Percentiles rank a stretch among this genome's conserved stretches.
These are phyloP conservation scores for Protomyctophum bolini DNA, from an alignment of 2,113 vertebrate genomes.

Conservation along the genomic window DNA sequence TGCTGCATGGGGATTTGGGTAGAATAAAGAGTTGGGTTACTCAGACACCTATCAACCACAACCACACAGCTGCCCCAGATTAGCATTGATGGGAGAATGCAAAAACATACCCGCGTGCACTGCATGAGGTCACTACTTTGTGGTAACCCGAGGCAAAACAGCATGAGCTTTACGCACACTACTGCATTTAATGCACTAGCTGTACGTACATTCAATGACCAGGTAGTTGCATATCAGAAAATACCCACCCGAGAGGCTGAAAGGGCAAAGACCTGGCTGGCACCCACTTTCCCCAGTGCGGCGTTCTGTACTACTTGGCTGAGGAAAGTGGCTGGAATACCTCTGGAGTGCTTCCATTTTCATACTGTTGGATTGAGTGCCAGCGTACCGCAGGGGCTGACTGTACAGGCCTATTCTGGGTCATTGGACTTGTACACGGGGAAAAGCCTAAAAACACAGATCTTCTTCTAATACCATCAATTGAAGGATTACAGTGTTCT, in stretches of 20 bases:
- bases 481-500: conserved; percentile 42
- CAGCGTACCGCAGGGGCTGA: conserved; percentile 32
- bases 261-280: conserved; percentile 45
- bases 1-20: conserved; percentile 4
- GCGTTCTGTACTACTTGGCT: conserved; percentile 53
- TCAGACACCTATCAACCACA: not conserved
- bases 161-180: conserved; percentile 21
- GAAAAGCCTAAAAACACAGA: conserved; percentile 28
- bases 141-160: conserved; percentile 1
- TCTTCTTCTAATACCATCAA: conserved; percentile 37
- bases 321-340: conserved; percentile 39
- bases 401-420: conserved; percentile 43
- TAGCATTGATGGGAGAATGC: conserved; percentile 8
- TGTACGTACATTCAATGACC: conserved; percentile 34
- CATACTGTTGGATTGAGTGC: conserved; percentile 27
- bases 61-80: conserved; percentile 8
- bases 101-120: too few relatives aligned
- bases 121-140: too few relatives aligned
- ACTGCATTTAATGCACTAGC: not conserved
- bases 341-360: conserved; percentile 43
- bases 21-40: too few relatives aligned
- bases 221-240: conserved; percentile 50
- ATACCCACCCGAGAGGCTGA: conserved; percentile 39
- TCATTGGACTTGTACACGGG: conserved; percentile 32
- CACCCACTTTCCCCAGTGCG: conserved; percentile 12